Percentiles rank a stretch among this genome's conserved stretches.
Evolutionary conservation across 1,140 invertebrate species (phyloP).

Genomic region (Anagrus nilaparvatae): DNA sequence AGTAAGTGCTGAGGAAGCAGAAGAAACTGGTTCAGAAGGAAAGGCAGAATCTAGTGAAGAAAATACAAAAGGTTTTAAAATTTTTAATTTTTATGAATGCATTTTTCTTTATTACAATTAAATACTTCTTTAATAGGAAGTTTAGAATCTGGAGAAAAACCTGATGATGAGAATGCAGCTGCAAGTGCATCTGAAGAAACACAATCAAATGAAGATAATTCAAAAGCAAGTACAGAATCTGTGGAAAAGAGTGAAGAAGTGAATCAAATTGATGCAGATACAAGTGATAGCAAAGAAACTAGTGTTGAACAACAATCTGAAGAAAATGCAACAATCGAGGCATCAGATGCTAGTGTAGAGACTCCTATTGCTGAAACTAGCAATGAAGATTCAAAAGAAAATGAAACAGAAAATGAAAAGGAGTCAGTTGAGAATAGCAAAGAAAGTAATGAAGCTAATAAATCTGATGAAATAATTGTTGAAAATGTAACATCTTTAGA

Average conservation of each 20-base stretch:
- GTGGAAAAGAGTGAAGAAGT: slow-evolving; percentile 14
- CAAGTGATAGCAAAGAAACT: no score
- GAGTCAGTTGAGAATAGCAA: slow-evolving; percentile 2
- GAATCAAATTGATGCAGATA: slow-evolving; percentile 14
- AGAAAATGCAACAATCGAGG: slow-evolving; percentile 11
- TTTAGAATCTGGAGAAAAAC: slow-evolving; percentile 7
- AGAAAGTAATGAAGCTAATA: slow-evolving; percentile 14
- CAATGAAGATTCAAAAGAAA: slow-evolving; percentile 2
- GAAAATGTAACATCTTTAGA: slow-evolving; percentile 5
- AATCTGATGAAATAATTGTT: slow-evolving; percentile 7
- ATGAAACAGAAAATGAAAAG: slow-evolving; percentile 7
- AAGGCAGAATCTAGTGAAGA: no score
- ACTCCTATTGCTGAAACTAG: background rate
- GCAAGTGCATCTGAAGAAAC: slow-evolving; percentile 6
- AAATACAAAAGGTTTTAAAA: no score
- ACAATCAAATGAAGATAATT: slow-evolving; percentile 13
- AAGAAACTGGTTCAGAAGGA: slow-evolving; percentile 6
- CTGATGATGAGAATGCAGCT: no score
- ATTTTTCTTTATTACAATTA: no score
- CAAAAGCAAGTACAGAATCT: slow-evolving; percentile 28
- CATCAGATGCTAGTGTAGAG: slow-evolving; percentile 2
- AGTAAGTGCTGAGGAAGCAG: slow-evolving; percentile 7
- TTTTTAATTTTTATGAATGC: no score
- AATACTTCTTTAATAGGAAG: no score
- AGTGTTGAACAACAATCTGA: slow-evolving; percentile 14